phyloP scores from a whole-genome alignment of 37 sponge, comb jelly and placozoan genomes.

The Chondrosia reniformis region DNA sequence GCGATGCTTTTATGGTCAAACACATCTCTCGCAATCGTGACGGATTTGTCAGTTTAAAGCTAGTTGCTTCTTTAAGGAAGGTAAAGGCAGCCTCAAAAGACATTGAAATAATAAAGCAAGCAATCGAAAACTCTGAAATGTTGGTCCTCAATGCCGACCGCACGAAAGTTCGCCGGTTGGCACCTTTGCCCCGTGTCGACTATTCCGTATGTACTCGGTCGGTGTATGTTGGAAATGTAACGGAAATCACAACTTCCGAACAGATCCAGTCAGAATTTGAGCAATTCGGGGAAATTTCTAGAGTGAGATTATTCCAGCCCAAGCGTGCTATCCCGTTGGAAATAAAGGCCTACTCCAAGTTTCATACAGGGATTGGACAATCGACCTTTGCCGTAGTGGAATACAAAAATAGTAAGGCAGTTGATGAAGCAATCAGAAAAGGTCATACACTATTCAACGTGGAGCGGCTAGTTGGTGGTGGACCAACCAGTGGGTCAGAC shows the following conservation, averaged over 20 bases:
- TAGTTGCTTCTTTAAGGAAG: conserved; percentile 83
- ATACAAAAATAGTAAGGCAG: conserved; percentile 50
- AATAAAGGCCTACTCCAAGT: conserved; percentile 47
- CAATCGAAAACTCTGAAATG: conserved; percentile 42
- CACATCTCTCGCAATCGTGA: conserved; percentile 85
- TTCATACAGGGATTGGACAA: conserved; percentile 51
- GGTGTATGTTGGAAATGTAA: conserved; percentile 53
- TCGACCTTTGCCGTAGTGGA: conserved; percentile 67
- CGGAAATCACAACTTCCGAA: conserved; percentile 26
- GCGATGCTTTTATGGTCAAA: conserved; percentile 85
- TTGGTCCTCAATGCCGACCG: conserved; percentile 68
- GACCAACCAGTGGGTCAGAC: no score
- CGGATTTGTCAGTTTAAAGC: conserved; percentile 87
- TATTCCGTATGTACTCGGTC: conserved; percentile 54
- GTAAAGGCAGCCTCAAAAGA: conserved; percentile 83
- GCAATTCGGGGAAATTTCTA: conserved; percentile 56
- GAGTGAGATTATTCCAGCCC: conserved; percentile 61
- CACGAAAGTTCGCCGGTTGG: conserved; percentile 72
- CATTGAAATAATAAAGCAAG: conserved; percentile 58
- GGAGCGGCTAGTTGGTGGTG: neutral
- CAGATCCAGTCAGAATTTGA: conserved; percentile 52
- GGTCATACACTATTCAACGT: neutral
- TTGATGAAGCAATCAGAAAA: conserved; percentile 35
- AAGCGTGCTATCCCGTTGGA: conserved; percentile 74
- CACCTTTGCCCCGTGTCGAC: conserved; percentile 60